Conservation (phyloP, 2,113 vertebrate species). For the Crocuta crocuta region DNA sequence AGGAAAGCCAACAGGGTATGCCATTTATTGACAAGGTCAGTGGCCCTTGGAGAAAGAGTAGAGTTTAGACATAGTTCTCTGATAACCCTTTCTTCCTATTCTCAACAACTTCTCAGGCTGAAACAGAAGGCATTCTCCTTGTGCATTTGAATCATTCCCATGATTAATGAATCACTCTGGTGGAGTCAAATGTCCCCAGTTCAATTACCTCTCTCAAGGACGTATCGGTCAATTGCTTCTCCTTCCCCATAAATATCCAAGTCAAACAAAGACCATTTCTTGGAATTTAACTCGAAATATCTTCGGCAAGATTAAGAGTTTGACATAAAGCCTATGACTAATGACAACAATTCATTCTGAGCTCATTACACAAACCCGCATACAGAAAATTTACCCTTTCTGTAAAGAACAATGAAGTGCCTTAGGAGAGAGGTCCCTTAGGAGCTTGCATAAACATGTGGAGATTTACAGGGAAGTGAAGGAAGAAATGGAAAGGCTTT, state of each 20-base stretch:
- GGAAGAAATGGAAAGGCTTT: neutral
- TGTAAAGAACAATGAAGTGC: neutral
- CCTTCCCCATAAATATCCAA: conserved; percentile 51
- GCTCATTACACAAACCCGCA: neutral
- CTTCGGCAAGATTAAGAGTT: conserved; percentile 64
- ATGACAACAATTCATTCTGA: conserved; percentile 56
- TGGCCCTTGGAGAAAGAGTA: neutral
- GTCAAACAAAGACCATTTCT: conserved; percentile 52
- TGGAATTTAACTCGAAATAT: conserved; percentile 62
- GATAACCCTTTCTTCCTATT: neutral
- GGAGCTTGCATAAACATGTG: rapidly evolving
- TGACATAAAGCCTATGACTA: neutral
- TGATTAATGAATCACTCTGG: conserved; percentile 33
- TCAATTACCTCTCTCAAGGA: conserved; percentile 65
- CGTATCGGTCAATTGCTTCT: conserved; percentile 44
- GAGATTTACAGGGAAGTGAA: neutral
- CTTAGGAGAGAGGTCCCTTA: neutral
- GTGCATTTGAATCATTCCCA: neutral
- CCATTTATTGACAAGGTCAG: neutral
- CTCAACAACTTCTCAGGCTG: neutral
- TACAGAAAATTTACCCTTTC: conserved; percentile 19
- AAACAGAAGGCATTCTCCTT: neutral
- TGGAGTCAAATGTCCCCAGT: conserved; percentile 35
- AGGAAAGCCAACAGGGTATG: rapidly evolving
- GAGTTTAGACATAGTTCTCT: neutral